Evolutionary conservation across 2,113 vertebrate species (phyloP).

Genomic region (Ovibos moschatus): DNA sequence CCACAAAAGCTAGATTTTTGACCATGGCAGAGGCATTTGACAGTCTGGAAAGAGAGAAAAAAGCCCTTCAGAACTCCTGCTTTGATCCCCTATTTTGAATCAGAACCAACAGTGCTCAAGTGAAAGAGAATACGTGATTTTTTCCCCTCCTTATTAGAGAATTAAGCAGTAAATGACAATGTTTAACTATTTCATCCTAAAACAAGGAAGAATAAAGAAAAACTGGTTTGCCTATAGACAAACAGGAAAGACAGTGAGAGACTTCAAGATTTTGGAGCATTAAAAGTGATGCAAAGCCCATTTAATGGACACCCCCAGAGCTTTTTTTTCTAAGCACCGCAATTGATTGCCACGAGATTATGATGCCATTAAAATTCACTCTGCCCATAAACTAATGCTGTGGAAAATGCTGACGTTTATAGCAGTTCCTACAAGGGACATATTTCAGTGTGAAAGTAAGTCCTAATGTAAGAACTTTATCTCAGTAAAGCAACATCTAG

Average conservation of each 20-base stretch:
- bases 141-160: background rate
- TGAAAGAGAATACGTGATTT: background rate
- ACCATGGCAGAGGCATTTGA: background rate
- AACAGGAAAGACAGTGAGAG: background rate
- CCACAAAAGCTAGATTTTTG: background rate
- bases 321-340: slow-evolving; percentile 65
- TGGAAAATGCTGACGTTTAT: slow-evolving; percentile 87
- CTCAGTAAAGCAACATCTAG: slow-evolving; percentile 86
- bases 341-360: slow-evolving; percentile 87
- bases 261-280: slow-evolving; percentile 65
- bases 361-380: slow-evolving; percentile 88
- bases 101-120: background rate
- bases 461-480: slow-evolving; percentile 87
- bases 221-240: slow-evolving; percentile 48
- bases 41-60: background rate
- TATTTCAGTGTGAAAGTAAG: slow-evolving; percentile 87
- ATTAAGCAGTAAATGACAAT: slow-evolving; percentile 41
- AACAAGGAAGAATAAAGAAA: background rate
- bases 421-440: slow-evolving; percentile 86
- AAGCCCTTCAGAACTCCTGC: background rate
- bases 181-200: background rate
- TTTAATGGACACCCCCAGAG: slow-evolving; percentile 82
- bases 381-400: slow-evolving; percentile 84
- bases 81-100: background rate
- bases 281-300: slow-evolving; percentile 81